Conservation (phyloP, 1,140 invertebrate species). For the Micrasema longulum region DNA sequence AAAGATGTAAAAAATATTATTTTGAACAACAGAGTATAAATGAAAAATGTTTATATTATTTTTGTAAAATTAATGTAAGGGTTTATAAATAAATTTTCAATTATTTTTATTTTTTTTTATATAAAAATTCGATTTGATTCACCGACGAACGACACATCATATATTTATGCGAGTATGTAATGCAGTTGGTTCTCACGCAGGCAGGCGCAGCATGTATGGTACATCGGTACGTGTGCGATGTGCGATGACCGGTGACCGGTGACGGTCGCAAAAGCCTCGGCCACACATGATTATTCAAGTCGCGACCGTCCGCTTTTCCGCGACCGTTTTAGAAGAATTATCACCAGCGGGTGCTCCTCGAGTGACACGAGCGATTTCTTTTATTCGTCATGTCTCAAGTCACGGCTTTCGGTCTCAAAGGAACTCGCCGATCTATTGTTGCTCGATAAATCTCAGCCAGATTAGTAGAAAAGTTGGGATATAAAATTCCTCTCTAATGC, state of each 20-base stretch:
- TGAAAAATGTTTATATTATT: no score
- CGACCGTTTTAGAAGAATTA: conserved; percentile 47
- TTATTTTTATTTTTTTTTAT: no score
- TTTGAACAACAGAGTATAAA: no score
- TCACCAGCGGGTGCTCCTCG: conserved; percentile 43
- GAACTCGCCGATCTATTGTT: conserved; percentile 40
- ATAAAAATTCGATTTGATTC: no score
- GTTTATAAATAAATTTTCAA: no score
- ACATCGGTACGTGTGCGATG: not conserved
- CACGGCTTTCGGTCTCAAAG: not conserved
- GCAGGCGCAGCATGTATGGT: not conserved
- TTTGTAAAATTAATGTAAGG: no score
- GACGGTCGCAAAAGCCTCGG: conserved; percentile 12
- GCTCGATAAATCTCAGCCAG: conserved; percentile 29
- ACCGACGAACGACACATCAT: no score
- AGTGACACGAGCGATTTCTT: conserved; percentile 44
- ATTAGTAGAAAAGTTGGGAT: conserved; percentile 4
- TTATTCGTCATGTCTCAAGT: conserved; percentile 10
- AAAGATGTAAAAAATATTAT: no score
- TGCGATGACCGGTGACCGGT: not conserved
- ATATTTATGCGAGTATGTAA: no score
- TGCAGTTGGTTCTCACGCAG: no score
- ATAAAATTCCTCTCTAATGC: conserved; percentile 12
- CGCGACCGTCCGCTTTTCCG: conserved; percentile 15
- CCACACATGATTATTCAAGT: conserved; percentile 35